Percentiles rank a stretch among this genome's conserved stretches.
Conservation (phyloP, 37 sponge, comb jelly and placozoan species). For the Halichondria panicea region DNA sequence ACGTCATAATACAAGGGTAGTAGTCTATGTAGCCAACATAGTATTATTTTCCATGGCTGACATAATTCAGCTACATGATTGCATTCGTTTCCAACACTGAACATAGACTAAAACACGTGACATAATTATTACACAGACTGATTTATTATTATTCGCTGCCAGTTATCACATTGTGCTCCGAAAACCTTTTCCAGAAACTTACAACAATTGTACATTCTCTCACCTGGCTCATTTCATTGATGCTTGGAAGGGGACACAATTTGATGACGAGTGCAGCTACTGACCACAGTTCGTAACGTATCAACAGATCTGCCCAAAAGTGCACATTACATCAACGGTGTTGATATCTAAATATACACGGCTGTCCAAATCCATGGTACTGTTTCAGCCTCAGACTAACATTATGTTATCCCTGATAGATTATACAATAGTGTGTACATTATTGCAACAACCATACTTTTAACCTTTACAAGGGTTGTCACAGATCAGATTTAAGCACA, state of each 20-base stretch:
- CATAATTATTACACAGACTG: not conserved
- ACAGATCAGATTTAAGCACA: too few relatives aligned
- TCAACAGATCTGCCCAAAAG: conserved; percentile 53
- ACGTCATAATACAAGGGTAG: not conserved
- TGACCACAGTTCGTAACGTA: conserved; percentile 42
- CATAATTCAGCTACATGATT: not conserved
- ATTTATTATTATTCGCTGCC: not conserved
- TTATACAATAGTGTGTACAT: too few relatives aligned
- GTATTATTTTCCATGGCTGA: not conserved
- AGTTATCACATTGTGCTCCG: not conserved
- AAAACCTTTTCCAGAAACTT: not conserved
- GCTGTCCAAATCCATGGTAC: not conserved
- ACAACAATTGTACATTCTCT: not conserved
- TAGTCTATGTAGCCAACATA: not conserved
- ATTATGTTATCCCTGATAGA: too few relatives aligned
- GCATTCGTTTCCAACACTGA: too few relatives aligned
- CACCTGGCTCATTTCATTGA: conserved; percentile 65
- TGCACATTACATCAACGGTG: not conserved
- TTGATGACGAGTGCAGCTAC: conserved; percentile 64
- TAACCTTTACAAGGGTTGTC: too few relatives aligned
- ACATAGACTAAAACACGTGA: too few relatives aligned
- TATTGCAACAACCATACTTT: not conserved
- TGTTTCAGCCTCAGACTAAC: too few relatives aligned
- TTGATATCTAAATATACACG: not conserved
- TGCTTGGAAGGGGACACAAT: conserved; percentile 47